Percentiles rank a stretch among this genome's conserved stretches.
These are phyloP conservation scores for Drosophila baimaii DNA, from an alignment of 1,140 invertebrate species.

Conservation along the genomic window DNA sequence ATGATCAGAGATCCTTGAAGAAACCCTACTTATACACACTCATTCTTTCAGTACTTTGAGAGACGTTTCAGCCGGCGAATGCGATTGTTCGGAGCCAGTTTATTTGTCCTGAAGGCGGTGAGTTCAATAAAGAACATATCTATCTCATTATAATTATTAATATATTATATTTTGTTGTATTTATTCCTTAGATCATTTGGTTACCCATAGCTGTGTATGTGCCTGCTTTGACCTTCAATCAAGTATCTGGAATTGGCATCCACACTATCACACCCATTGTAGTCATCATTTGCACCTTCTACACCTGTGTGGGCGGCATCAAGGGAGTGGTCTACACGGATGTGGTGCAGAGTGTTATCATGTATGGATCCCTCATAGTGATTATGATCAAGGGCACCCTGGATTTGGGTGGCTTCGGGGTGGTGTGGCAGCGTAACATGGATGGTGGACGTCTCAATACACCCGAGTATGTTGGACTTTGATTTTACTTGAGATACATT, in stretches of 20 bases:
- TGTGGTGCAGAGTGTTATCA: slow-evolving; percentile 93
- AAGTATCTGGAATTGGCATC: slow-evolving; percentile 93
- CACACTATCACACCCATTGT: slow-evolving; percentile 92
- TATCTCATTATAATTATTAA: background rate
- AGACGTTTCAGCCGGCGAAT: slow-evolving; percentile 90
- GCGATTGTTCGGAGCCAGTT: slow-evolving; percentile 88
- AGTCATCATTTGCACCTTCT: slow-evolving; percentile 95
- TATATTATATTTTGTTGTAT: too few species aligned
- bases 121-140: slow-evolving; percentile 72
- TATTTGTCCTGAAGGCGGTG: slow-evolving; percentile 90
- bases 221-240: slow-evolving; percentile 91
- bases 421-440: slow-evolving; percentile 89
- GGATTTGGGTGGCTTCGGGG: slow-evolving; percentile 90
- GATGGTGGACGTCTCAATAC: slow-evolving; percentile 90
- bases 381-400: slow-evolving; percentile 92
- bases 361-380: slow-evolving; percentile 92
- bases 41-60: slow-evolving; percentile 90
- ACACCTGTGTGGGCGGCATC: slow-evolving; percentile 95
- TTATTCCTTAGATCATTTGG: slow-evolving; percentile 85
- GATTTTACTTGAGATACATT: background rate
- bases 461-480: slow-evolving; percentile 87
- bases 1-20: slow-evolving; percentile 1
- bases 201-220: slow-evolving; percentile 92
- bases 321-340: slow-evolving; percentile 97
- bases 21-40: slow-evolving; percentile 63